Evolutionary conservation across 2,888 invertebrate species (phyloP), one percentile per base, ranked within the genome.

Genomic region (Colletes collaris): DNA sequence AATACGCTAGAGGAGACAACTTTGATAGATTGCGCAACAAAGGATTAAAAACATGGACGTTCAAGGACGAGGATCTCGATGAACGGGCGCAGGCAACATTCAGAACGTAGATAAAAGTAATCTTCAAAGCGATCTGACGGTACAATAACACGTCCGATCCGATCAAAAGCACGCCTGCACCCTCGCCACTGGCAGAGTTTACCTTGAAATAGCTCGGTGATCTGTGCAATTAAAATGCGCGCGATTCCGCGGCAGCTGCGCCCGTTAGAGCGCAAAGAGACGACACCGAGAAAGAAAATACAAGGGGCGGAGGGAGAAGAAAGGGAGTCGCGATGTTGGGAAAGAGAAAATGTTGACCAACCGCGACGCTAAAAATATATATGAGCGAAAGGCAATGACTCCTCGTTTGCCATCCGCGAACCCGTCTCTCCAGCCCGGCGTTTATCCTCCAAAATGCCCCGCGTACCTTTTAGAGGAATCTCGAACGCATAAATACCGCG

Each of bases 301-400:
- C 78, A 62, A 40, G 59, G 50, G 58, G 49, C 27, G 19, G 50
- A 19, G 55, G 62, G 53, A 46, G 53, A 53, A 49, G 52, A 70
- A 65, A 55, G 52, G 65, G 68, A 19, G 73, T 19, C 13, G 55
- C 63, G 55, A 10, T 52, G 58, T 11, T 52, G 16, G 59, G 76
- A 80, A 69, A 67, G 76, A 84, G 85, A 84, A 88, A 89, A 89
- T 89, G 89, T 85, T 87, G 89, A 89, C 88, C 89, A 90, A 86
- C 87, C 81, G 65, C 65, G 77, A 72, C 74, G 78, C 86, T 88
- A 90, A 88, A 89, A 88, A 86, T 86, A 89, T 88, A 85, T 84
- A 81, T 59, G 69, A 79, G 83, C 88, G 82, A 87, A 83, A 89
- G 89, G 82, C 89, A 85, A 88, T 82, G 88, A 85, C 89, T 87